Evolutionary conservation across 2,797 vertebrate species (phyloP).

Genomic region (Merluccius polli): DNA sequence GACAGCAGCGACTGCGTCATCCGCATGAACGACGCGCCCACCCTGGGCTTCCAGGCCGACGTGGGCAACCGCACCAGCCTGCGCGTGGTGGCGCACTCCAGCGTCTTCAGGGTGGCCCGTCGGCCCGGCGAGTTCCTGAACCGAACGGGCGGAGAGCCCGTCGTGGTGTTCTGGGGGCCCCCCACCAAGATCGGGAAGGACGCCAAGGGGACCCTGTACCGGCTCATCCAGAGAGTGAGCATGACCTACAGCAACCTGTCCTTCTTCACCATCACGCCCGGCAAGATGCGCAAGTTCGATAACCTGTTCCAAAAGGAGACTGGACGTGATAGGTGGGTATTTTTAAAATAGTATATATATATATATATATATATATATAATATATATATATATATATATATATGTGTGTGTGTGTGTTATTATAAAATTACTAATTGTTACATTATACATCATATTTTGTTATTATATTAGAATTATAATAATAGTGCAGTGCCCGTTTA

Average conservation of each 20-base stretch:
- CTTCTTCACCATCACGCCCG: constrained; percentile 78
- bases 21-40: constrained; percentile 97
- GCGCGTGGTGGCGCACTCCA: constrained; percentile 93
- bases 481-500: too few species aligned
- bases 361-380: constrained; percentile 41
- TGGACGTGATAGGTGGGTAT: constrained; percentile 85
- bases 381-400: too few species aligned
- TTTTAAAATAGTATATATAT: constrained; percentile 43
- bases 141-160: constrained; percentile 66
- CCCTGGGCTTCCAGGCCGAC: constrained; percentile 77
- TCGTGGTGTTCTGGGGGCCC: constrained; percentile 94
- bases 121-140: constrained; percentile 86
- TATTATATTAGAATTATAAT: too few species aligned
- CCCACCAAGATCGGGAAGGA: constrained; percentile 85
- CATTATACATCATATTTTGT: too few species aligned
- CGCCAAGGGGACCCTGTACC: constrained; percentile 78
- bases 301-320: constrained; percentile 89
- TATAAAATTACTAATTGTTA: too few species aligned
- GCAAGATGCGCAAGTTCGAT: constrained; percentile 91
- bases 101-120: constrained; percentile 86
- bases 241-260: constrained; percentile 81
- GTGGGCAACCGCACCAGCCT: constrained; percentile 89
- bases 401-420: too few species aligned
- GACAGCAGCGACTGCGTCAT: constrained; percentile 86
- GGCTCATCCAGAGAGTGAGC: constrained; percentile 85